These are phyloP conservation scores for Babyrousa celebensis DNA, from an alignment of 2,797 vertebrate species.

Conservation along the genomic window DNA sequence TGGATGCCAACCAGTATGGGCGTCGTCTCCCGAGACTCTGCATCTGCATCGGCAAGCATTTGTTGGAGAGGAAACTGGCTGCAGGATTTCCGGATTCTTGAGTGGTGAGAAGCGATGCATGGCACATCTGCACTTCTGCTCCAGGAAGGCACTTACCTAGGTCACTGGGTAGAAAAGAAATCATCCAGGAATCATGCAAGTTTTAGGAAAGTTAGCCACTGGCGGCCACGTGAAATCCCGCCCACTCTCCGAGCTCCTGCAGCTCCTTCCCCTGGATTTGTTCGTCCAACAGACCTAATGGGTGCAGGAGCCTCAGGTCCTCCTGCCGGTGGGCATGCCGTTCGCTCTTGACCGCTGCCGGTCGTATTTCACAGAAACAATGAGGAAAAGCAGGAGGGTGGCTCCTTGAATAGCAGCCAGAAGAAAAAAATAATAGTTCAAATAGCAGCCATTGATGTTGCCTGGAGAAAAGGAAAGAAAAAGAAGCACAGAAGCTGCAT, in stretches of 20 bases:
- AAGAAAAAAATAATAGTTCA: conserved; percentile 99
- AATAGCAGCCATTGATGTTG: conserved; percentile 97
- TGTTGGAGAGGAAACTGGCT: neutral
- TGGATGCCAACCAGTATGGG: neutral
- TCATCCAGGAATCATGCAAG: conserved; percentile 70
- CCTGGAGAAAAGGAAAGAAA: conserved; percentile 89
- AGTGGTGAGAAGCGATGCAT: neutral
- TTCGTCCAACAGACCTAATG: neutral
- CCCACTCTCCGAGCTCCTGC: neutral
- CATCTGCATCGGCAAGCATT: neutral
- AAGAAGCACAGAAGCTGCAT: accelerated
- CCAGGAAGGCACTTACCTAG: conserved; percentile 85
- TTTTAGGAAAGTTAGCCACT: neutral
- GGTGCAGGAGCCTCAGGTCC: conserved; percentile 81
- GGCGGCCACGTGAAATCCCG: too few relatives aligned
- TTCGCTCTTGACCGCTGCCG: conserved; percentile 89
- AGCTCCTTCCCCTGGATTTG: neutral
- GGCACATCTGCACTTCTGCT: accelerated
- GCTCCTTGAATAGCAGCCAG: conserved; percentile 97
- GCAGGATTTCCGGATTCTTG: neutral
- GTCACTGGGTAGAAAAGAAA: neutral
- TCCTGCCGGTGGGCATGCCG: conserved; percentile 66
- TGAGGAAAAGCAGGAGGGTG: conserved; percentile 97
- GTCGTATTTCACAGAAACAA: conserved; percentile 97
- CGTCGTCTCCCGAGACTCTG: neutral